These are phyloP conservation scores for Rhagoletis zephyria DNA, from an alignment of 1,140 invertebrate genomes.

Conservation along the genomic window DNA sequence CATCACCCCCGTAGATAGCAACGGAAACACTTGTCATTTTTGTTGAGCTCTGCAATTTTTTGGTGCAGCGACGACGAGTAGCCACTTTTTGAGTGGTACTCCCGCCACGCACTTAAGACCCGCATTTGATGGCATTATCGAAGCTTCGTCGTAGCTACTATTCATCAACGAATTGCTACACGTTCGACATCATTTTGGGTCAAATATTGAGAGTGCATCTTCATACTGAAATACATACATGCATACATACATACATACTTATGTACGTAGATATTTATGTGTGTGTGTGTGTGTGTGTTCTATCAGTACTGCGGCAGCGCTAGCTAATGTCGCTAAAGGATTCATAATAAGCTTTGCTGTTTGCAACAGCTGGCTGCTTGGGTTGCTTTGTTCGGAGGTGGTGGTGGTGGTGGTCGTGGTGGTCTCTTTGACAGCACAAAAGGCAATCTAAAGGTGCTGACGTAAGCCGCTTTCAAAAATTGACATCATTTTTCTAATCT, in stretches of 20 bases:
- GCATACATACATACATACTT: too few species aligned
- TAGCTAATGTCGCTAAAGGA: neutral
- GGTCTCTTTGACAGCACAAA: constrained; percentile 47
- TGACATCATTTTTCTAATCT: constrained; percentile 51
- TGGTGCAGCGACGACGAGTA: neutral
- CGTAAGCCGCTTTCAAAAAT: constrained; percentile 51
- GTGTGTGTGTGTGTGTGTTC: neutral
- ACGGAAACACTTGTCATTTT: constrained; percentile 48
- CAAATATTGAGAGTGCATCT: constrained; percentile 3
- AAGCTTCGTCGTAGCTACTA: constrained; percentile 19
- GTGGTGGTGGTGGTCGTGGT: neutral
- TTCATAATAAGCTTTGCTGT: constrained; percentile 36
- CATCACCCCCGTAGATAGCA: neutral
- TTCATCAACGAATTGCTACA: constrained; percentile 44
- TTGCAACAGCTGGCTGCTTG: neutral
- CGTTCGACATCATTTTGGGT: constrained; percentile 31
- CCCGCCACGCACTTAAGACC: constrained; percentile 13
- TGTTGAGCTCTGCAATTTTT: constrained; percentile 36
- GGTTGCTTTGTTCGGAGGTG: neutral
- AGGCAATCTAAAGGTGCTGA: constrained; percentile 50
- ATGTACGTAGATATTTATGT: neutral
- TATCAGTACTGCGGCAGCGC: neutral
- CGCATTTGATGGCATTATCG: constrained; percentile 24
- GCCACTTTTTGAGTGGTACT: neutral
- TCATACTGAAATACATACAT: neutral